Percentiles rank a stretch among this genome's conserved stretches.
phyloP scores from a whole-genome alignment of 2,113 vertebrate species.

The Oreochromis tanganicae region DNA sequence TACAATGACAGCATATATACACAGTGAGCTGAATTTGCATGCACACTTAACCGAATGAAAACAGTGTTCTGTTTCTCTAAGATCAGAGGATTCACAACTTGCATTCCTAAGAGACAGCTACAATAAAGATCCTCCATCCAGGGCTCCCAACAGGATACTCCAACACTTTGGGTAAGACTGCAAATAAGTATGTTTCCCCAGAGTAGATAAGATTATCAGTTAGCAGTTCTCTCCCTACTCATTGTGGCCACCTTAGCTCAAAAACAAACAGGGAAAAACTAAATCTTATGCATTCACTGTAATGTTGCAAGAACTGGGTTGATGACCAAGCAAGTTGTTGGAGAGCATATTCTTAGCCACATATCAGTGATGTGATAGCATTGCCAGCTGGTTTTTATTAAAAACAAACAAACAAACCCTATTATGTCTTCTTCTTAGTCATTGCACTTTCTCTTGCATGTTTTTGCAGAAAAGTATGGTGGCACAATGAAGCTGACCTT shows the following conservation, averaged over 20 bases:
- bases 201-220: not conserved
- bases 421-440: not conserved
- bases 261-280: not conserved
- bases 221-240: not conserved
- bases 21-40: conserved; percentile 19
- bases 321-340: not conserved
- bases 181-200: not conserved
- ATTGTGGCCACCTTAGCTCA: not conserved
- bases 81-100: not conserved
- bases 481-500: not conserved
- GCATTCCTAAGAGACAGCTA: not conserved
- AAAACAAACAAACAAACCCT: not conserved
- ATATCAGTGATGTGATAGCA: not conserved
- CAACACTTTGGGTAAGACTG: not conserved
- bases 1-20: conserved; percentile 5
- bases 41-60: not conserved
- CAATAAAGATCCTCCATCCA: conserved; percentile 9
- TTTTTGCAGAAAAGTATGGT: not conserved
- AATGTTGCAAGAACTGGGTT: not conserved
- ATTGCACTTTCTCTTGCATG: not conserved
- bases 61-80: not conserved
- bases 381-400: not conserved
- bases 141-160: not conserved
- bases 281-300: not conserved
- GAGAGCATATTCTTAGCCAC: not conserved